phyloP scores from a whole-genome alignment of 2,888 invertebrate species.

The Conops quadrifasciatus region DNA sequence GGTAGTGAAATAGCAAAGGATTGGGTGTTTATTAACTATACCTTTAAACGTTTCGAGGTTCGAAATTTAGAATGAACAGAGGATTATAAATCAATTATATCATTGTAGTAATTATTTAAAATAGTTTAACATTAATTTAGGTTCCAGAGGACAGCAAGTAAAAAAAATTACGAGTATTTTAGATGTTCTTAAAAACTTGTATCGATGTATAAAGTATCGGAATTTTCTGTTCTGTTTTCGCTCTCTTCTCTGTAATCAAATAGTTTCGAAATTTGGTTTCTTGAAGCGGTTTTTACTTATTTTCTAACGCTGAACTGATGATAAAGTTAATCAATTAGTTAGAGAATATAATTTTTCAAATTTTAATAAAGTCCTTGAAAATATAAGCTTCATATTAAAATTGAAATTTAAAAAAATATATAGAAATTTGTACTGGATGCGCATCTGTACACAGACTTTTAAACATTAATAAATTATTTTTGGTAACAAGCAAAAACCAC shows the following conservation, averaged over 20 bases:
- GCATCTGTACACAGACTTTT: conserved; percentile 46
- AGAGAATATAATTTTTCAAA: conserved; percentile 11
- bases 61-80: conserved; percentile 58
- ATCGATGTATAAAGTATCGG: conserved; percentile 26
- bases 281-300: not conserved
- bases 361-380: conserved; percentile 23
- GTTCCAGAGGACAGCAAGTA: conserved; percentile 22
- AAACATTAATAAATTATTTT: conserved; percentile 56
- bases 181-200: conserved; percentile 28
- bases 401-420: conserved; percentile 25
- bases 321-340: conserved; percentile 28
- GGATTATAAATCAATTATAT: conserved; percentile 19
- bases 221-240: not conserved
- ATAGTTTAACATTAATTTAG: conserved; percentile 28
- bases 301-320: not conserved
- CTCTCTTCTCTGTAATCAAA: not conserved
- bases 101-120: conserved; percentile 30
- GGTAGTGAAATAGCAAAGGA: conserved; percentile 96
- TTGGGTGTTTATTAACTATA: conserved; percentile 99
- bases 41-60: conserved; percentile 98
- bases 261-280: not conserved
- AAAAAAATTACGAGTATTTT: conserved; percentile 19
- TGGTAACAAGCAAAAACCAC: conserved; percentile 54
- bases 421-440: conserved; percentile 37
- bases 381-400: conserved; percentile 28